phyloP scores from a whole-genome alignment of 1,140 invertebrate genomes.

The Tetragonula clypearis region DNA sequence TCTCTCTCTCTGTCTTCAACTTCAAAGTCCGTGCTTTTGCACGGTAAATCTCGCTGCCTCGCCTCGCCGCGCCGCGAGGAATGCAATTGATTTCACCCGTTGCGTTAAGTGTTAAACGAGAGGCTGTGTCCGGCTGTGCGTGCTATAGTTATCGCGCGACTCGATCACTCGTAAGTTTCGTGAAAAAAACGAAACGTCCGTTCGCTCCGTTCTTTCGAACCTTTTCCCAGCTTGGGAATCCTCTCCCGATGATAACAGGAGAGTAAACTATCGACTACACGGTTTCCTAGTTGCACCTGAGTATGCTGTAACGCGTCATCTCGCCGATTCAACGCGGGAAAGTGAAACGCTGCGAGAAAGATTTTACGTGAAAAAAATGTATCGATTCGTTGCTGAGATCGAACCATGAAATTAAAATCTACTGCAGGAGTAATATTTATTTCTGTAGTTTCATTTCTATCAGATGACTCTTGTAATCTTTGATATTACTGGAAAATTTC shows the following conservation, averaged over 20 bases:
- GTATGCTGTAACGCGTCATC: too few species aligned
- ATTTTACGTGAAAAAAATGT: too few species aligned
- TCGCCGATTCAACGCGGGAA: too few species aligned
- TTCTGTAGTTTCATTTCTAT: too few species aligned
- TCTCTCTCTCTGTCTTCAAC: not conserved
- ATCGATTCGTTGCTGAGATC: too few species aligned
- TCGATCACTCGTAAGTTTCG: conserved; percentile 23
- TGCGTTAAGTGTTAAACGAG: conserved; percentile 27
- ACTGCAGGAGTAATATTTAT: too few species aligned
- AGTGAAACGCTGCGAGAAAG: too few species aligned
- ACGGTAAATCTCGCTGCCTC: conserved; percentile 46
- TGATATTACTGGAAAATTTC: too few species aligned
- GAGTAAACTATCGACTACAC: not conserved
- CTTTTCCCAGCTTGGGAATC: conserved; percentile 9
- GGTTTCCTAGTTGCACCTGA: not conserved
- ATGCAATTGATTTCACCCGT: conserved; percentile 46
- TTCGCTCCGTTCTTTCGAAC: conserved; percentile 35
- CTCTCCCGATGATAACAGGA: not conserved
- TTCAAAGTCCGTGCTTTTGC: conserved; percentile 8
- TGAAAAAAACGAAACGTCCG: not conserved
- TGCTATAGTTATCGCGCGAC: conserved; percentile 9
- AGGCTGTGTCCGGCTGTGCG: not conserved
- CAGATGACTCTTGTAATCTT: too few species aligned
- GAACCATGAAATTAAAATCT: too few species aligned
- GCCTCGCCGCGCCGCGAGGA: conserved; percentile 18